Conservation (phyloP, 1,140 invertebrate species). For the Scaptodrosophila lebanonensis region DNA sequence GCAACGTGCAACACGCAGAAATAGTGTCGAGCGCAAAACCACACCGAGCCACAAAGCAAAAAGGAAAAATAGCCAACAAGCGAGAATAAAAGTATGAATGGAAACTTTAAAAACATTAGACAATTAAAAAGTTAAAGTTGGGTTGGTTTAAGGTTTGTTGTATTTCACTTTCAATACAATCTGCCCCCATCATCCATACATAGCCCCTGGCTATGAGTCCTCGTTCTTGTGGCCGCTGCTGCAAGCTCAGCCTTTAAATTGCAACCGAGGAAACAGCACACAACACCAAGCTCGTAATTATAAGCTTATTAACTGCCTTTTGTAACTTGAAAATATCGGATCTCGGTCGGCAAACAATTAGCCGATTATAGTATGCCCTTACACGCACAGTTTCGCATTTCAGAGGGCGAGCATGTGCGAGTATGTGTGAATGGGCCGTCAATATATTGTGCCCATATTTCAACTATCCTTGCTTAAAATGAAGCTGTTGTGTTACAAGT, state of each 20-base stretch:
- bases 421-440: neutral
- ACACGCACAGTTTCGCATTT: neutral
- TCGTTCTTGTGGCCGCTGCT: too few species aligned
- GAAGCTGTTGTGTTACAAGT: constrained; percentile 41
- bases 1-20: constrained; percentile 16
- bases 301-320: constrained; percentile 35
- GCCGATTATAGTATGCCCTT: constrained; percentile 29
- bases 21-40: constrained; percentile 9
- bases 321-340: neutral
- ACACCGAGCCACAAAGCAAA: constrained; percentile 22
- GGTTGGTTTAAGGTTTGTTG: constrained; percentile 25
- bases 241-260: too few species aligned
- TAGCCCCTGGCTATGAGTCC: neutral
- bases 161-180: constrained; percentile 29
- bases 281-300: too few species aligned
- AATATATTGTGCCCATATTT: constrained; percentile 22
- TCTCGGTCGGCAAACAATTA: constrained; percentile 37
- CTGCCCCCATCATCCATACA: neutral
- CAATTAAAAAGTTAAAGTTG: constrained; percentile 62
- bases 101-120: constrained; percentile 59
- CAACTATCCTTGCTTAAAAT: constrained; percentile 57
- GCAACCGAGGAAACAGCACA: too few species aligned
- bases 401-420: neutral
- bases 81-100: constrained; percentile 47
- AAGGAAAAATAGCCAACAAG: constrained; percentile 32